Conservation (phyloP, 2,888 invertebrate species). For the Hirtodrosophila duncani region DNA sequence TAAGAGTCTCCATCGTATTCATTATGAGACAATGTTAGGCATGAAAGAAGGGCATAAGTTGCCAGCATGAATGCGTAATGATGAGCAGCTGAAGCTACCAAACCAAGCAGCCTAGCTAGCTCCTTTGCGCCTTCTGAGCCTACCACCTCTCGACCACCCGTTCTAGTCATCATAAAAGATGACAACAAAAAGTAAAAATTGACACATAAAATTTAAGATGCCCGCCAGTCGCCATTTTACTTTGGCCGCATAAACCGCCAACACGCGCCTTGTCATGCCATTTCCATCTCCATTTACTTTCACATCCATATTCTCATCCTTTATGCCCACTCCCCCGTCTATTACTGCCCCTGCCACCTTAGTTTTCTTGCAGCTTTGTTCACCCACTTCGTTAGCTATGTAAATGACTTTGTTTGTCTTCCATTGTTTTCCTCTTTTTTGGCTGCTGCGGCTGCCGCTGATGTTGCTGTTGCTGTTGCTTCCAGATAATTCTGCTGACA, state of each 20-base stretch:
- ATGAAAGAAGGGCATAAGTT: conserved; percentile 38
- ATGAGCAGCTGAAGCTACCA: no score
- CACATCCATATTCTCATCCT: not conserved
- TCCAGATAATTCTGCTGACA: conserved; percentile 45
- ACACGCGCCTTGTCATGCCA: conserved; percentile 50
- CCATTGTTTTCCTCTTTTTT: conserved; percentile 39
- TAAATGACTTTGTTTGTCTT: conserved; percentile 69
- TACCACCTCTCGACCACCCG: not conserved
- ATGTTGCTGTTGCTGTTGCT: conserved; percentile 16
- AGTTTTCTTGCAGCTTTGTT: conserved; percentile 25
- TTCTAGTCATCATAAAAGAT: conserved; percentile 35
- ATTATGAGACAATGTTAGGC: conserved; percentile 27
- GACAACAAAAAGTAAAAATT: conserved; percentile 52
- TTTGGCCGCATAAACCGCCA: conserved; percentile 49
- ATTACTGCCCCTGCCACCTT: not conserved
- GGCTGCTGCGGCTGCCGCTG: not conserved
- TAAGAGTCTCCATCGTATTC: conserved; percentile 32
- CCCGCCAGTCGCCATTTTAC: conserved; percentile 52
- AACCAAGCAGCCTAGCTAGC: not conserved
- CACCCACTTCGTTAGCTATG: conserved; percentile 69
- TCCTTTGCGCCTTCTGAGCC: not conserved
- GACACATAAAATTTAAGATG: conserved; percentile 58
- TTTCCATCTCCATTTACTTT: conserved; percentile 8
- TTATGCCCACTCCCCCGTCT: not conserved
- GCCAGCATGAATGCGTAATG: conserved; percentile 50